Evolutionary conservation across 1,140 invertebrate genomes (phyloP).

Genomic region (Drosophila jambulina): DNA sequence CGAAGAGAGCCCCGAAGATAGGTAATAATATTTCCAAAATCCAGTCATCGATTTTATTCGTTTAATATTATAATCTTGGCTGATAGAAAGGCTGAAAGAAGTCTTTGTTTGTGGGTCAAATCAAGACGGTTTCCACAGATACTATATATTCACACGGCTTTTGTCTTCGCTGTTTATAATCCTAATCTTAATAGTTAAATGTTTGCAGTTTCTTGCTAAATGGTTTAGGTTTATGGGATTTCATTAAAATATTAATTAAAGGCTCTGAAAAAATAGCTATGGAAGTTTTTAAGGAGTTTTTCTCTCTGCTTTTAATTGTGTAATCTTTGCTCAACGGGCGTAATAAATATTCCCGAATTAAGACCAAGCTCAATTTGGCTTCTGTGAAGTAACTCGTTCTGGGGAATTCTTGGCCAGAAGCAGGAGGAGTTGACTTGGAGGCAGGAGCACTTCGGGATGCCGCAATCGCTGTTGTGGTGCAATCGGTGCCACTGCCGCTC

Average conservation of each 20-base stretch:
- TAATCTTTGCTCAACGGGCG: neutral
- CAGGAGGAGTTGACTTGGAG: neutral
- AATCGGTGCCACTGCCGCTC: constrained; percentile 26
- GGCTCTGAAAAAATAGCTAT: neutral
- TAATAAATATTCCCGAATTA: constrained; percentile 5
- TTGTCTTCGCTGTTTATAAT: constrained; percentile 1
- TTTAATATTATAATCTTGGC: constrained; percentile 10
- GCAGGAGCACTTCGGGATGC: constrained; percentile 13
- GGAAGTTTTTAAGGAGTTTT: too few species aligned
- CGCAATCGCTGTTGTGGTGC: constrained; percentile 34
- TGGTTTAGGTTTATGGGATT: neutral
- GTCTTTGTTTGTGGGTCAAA: constrained; percentile 5
- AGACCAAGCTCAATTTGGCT: neutral
- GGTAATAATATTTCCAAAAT: constrained; percentile 3
- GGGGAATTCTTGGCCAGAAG: neutral
- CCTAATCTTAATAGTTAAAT: neutral
- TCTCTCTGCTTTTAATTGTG: neutral
- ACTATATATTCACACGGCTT: neutral
- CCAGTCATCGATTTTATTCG: constrained; percentile 3
- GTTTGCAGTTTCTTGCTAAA: neutral
- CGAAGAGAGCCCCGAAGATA: neutral
- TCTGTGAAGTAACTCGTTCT: constrained; percentile 5
- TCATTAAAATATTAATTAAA: neutral
- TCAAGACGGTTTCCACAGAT: constrained; percentile 3
- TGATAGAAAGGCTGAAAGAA: neutral